Conservation (phyloP, 1,140 invertebrate species). For the Apis cerana region DNA sequence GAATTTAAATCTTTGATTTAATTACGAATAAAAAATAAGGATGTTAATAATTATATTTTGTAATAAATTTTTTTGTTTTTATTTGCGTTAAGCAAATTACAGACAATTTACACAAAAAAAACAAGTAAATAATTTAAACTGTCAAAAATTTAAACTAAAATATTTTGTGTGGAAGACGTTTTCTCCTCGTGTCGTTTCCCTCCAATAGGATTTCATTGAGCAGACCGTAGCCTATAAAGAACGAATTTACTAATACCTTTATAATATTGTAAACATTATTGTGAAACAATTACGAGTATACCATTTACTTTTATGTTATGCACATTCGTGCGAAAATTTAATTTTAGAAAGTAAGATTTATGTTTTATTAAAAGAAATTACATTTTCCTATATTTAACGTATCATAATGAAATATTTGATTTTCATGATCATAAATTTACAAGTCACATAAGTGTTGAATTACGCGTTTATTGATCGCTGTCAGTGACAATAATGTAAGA, state of each 20-base stretch:
- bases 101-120: background rate
- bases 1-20: background rate
- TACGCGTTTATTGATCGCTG: constrained; percentile 15
- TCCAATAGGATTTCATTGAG: constrained; percentile 18
- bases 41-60: background rate
- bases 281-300: background rate
- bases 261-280: constrained; percentile 14
- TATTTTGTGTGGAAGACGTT: constrained; percentile 1
- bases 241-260: constrained; percentile 15
- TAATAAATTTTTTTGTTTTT: background rate
- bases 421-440: constrained; percentile 8
- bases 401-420: background rate
- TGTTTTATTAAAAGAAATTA: background rate
- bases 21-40: background rate
- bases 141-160: background rate
- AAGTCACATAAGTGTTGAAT: background rate
- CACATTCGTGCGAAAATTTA: background rate
- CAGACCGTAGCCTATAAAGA: background rate
- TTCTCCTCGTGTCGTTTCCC: constrained; percentile 3
- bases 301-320: background rate
- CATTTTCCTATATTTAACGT: background rate
- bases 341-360: background rate
- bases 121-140: background rate
- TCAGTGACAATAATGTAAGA: constrained; percentile 4
- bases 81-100: background rate